phyloP scores from a whole-genome alignment of 2,888 invertebrate species.

The Blomia tropicalis region DNA sequence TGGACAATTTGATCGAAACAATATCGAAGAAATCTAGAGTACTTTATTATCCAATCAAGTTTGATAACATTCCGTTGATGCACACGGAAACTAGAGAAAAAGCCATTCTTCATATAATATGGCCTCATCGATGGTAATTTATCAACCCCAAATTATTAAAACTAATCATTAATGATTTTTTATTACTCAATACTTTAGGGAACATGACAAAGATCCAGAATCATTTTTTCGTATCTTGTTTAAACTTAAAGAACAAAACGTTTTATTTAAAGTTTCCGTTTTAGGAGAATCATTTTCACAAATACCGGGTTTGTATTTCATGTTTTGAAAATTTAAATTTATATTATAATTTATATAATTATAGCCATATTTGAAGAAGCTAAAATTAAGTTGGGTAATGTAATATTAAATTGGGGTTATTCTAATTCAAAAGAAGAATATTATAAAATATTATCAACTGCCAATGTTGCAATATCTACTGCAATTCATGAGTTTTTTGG shows the following conservation, averaged over 20 bases:
- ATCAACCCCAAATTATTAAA: too few species aligned
- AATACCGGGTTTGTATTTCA: slow-evolving; percentile 39
- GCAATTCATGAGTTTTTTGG: slow-evolving; percentile 61
- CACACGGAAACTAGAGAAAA: slow-evolving; percentile 19
- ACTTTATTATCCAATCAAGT: slow-evolving; percentile 45
- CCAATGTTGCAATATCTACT: slow-evolving; percentile 54
- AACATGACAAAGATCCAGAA: slow-evolving; percentile 57
- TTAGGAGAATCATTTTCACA: slow-evolving; percentile 46
- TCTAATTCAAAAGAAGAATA: slow-evolving; percentile 44
- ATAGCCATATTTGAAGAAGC: slow-evolving; percentile 43
- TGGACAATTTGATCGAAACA: slow-evolving; percentile 36
- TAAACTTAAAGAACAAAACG: slow-evolving; percentile 37
- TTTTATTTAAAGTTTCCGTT: slow-evolving; percentile 46
- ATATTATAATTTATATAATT: background rate
- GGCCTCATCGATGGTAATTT: slow-evolving; percentile 53
- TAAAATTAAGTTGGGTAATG: slow-evolving; percentile 35
- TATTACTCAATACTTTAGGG: slow-evolving; percentile 38
- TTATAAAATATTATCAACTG: slow-evolving; percentile 41
- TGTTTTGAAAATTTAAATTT: background rate
- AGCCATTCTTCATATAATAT: slow-evolving; percentile 45
- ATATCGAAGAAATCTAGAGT: slow-evolving; percentile 48
- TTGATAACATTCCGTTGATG: slow-evolving; percentile 16
- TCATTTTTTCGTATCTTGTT: slow-evolving; percentile 43
- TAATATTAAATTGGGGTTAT: slow-evolving; percentile 47
- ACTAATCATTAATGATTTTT: background rate